Percentiles rank a stretch among this genome's conserved stretches.
Evolutionary conservation across 2,113 vertebrate genomes (phyloP).

Genomic region (Myanophis thanlyinensis): DNA sequence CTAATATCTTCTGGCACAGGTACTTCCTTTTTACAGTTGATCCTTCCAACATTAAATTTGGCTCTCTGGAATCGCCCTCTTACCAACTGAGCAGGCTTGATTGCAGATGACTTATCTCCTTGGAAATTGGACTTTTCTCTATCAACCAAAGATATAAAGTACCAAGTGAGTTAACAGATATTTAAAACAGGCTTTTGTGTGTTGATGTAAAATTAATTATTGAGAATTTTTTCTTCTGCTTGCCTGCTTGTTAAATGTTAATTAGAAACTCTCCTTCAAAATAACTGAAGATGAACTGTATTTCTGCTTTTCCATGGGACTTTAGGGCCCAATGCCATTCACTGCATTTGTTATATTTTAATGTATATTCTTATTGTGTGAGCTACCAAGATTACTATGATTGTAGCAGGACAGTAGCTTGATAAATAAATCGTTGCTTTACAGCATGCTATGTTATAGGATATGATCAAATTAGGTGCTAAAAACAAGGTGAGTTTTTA

Average conservation of each 20-base stretch:
- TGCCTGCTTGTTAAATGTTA: background rate
- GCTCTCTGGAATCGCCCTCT: constrained; percentile 56
- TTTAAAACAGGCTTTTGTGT: background rate
- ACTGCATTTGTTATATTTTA: background rate
- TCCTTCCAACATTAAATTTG: constrained; percentile 58
- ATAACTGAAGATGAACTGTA: background rate
- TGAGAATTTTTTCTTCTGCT: background rate
- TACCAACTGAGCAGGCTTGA: constrained; percentile 61
- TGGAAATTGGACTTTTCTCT: constrained; percentile 22
- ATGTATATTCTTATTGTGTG: background rate
- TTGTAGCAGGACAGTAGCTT: background rate
- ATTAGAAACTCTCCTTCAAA: background rate
- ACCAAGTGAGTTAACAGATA: background rate
- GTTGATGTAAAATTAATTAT: background rate
- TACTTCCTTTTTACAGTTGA: constrained; percentile 40
- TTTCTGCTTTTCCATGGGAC: background rate
- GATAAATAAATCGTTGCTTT: background rate
- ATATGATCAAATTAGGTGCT: background rate
- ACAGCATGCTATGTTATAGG: background rate
- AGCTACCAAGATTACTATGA: background rate
- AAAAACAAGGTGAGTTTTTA: background rate
- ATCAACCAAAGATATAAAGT: constrained; percentile 31
- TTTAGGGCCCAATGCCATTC: background rate
- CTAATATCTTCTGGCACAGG: constrained; percentile 26
- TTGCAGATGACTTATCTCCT: constrained; percentile 37